These are phyloP conservation scores for Zapus hudsonius DNA, from an alignment of 2,113 vertebrate genomes.

Conservation along the genomic window DNA sequence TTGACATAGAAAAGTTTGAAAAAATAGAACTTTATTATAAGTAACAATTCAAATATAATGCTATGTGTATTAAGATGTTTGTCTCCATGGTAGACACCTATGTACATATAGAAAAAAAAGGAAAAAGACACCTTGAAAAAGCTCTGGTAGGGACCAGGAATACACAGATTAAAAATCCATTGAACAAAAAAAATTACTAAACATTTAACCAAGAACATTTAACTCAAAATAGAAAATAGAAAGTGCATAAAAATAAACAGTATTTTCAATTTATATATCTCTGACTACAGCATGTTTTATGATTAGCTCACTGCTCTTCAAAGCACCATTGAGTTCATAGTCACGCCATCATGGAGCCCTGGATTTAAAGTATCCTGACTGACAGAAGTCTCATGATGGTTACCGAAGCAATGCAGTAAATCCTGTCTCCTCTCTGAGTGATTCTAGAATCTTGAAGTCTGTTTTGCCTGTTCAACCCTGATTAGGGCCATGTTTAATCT, in stretches of 20 bases:
- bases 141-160: neutral
- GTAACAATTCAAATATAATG: neutral
- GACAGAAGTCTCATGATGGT: too few relatives aligned
- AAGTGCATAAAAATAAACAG: neutral
- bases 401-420: neutral
- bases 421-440: neutral
- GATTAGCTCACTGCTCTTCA: neutral
- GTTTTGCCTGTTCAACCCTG: neutral
- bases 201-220: neutral
- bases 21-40: neutral
- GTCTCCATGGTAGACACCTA: neutral
- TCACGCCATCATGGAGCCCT: neutral
- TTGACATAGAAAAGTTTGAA: neutral
- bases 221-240: slow-evolving; percentile 7
- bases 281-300: neutral
- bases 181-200: too few relatives aligned
- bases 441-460: neutral
- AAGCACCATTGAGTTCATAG: neutral
- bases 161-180: neutral
- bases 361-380: neutral
- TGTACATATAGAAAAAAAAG: neutral
- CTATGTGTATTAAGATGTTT: neutral
- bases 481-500: neutral
- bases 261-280: neutral
- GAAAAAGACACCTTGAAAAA: neutral